These are phyloP conservation scores for Aporophyla nigra DNA, from an alignment of 2,888 invertebrate genomes.

Conservation along the genomic window DNA sequence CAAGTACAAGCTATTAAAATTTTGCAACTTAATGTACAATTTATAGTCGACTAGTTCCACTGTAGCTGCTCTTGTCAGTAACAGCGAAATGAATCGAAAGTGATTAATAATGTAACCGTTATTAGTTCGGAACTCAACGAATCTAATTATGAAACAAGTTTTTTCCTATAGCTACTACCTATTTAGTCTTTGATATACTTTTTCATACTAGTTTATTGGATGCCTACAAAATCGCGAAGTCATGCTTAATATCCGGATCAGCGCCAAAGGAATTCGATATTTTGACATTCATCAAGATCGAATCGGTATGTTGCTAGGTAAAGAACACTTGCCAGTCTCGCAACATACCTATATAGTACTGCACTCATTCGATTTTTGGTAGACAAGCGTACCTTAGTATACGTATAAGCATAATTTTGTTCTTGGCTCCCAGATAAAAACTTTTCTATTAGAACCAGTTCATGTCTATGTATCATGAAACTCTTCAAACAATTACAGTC, in stretches of 20 bases:
- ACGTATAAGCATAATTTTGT: not conserved
- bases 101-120: constrained; percentile 59
- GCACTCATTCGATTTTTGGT: not conserved
- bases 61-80: constrained; percentile 47
- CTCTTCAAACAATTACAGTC: constrained; percentile 20
- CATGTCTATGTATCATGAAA: constrained; percentile 6
- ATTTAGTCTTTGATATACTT: constrained; percentile 10
- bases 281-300: constrained; percentile 39
- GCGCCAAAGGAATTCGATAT: constrained; percentile 36
- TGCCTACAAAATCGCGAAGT: constrained; percentile 13
- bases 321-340: not conserved
- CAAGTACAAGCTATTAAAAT: constrained; percentile 13
- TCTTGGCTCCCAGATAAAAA: not conserved
- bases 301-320: constrained; percentile 10
- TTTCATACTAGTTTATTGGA: constrained; percentile 19
- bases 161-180: constrained; percentile 14
- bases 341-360: not conserved
- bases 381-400: not conserved
- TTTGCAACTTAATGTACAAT: constrained; percentile 41
- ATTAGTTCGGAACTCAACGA: constrained; percentile 33
- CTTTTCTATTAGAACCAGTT: not conserved
- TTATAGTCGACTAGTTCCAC: constrained; percentile 26
- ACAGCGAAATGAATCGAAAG: constrained; percentile 58
- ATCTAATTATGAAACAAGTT: constrained; percentile 48
- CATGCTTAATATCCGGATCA: constrained; percentile 33